Evolutionary conservation across 2,113 vertebrate genomes (phyloP), one percentile per base, ranked within the genome.

Genomic region (Anser cygnoides): DNA sequence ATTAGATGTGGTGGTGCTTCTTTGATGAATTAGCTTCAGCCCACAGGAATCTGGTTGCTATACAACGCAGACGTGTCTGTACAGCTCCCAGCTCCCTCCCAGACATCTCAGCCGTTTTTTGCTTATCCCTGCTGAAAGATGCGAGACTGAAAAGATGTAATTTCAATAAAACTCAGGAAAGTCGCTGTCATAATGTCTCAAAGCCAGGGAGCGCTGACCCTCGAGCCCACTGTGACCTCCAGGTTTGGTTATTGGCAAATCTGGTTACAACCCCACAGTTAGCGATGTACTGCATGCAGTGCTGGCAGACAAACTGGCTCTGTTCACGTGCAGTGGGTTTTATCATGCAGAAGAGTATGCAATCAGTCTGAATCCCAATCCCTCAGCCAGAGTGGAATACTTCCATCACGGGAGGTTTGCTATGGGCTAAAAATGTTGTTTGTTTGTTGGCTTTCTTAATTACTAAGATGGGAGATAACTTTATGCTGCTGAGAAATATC

Each of bases 1-100:
- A n/a, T 31, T 7, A 65, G 35, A 59, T 7, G 29, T 13, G 13
- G 26, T 54, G 54, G 61, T 0, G 2, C 15, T 21, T 35, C 46
- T 75, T 39, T 87, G 74, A 75, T 23, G 33, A 78, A 75, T 1
- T 33, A 35, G 6, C 25, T 49, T 57, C 49, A 57, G 39, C 61
- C 83, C 41, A 28, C 0, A 5, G 17, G 15, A 52, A 49, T 78
- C 46, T 35, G 33, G 22, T 10, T 0, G 0, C 46, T 58, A 6
- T 4, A 31, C 18, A 66, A 5, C 3, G 33, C 29, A 52, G 62
- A 49, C 10, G 33, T 39, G 43, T 7, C 33, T 29, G 61, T 44
- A n/a, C n/a, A 65, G 2, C 16, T 89, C 49, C 43, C 78, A 79
- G 25, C 52, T 87, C 66, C 55, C 65, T n/a, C 58, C 49, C 66